phyloP scores from a whole-genome alignment of 1,140 invertebrate genomes.

The Megalonaias nervosa region DNA sequence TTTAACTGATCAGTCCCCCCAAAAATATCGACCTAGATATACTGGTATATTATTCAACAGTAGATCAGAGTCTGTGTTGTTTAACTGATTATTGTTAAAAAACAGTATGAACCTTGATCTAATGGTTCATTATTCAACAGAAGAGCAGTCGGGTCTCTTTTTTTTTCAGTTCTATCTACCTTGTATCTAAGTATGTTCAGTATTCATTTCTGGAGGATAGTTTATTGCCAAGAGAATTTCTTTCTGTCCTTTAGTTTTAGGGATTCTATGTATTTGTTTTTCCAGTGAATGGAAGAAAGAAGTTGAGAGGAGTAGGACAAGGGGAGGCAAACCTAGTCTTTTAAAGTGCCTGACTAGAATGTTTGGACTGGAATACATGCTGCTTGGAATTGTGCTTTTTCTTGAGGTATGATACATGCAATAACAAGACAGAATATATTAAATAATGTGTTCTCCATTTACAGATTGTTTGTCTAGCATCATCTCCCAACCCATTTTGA shows the following conservation, averaged over 20 bases:
- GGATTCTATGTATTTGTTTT: slow-evolving; percentile 13
- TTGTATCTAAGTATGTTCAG: too few relatives aligned
- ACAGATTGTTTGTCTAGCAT: neutral
- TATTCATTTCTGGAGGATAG: too few relatives aligned
- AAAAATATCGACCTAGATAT: too few relatives aligned
- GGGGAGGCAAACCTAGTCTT: slow-evolving; percentile 59
- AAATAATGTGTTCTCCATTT: neutral
- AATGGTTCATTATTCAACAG: too few relatives aligned
- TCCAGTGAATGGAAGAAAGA: slow-evolving; percentile 70
- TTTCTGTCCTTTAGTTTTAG: neutral
- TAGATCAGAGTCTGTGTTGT: too few relatives aligned
- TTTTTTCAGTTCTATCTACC: neutral
- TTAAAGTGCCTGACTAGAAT: slow-evolving; percentile 58
- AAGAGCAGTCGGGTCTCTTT: too few relatives aligned
- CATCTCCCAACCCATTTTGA: too few relatives aligned
- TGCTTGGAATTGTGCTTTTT: slow-evolving; percentile 69
- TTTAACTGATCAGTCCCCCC: too few relatives aligned
- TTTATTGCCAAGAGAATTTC: too few relatives aligned
- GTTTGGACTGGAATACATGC: slow-evolving; percentile 68
- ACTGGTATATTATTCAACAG: too few relatives aligned
- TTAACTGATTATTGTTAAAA: too few relatives aligned
- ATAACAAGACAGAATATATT: neutral
- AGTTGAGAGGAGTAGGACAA: slow-evolving; percentile 48
- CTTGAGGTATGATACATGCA: slow-evolving; percentile 59
- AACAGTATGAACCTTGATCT: too few relatives aligned